phyloP scores from a whole-genome alignment of 2,797 vertebrate species.

The Sternarchorhynchus goeldii region DNA sequence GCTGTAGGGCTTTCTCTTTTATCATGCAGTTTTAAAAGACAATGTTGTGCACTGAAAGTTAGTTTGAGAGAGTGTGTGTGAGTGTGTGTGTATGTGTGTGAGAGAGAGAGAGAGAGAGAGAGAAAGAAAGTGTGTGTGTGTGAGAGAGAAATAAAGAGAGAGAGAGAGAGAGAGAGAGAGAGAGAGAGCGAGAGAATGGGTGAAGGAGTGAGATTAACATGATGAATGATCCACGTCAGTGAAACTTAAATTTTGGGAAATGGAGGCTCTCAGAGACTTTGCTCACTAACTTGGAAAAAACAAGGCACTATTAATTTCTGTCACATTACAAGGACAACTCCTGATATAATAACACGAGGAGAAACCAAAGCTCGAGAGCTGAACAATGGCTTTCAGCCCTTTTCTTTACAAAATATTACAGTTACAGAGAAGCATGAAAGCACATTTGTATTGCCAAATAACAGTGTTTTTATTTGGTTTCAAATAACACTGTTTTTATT shows the following conservation, averaged over 20 bases:
- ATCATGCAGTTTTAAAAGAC: not conserved
- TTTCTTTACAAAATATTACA: constrained; percentile 12
- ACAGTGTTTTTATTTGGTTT: not conserved
- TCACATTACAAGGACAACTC: constrained; percentile 6
- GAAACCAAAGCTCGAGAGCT: constrained; percentile 22
- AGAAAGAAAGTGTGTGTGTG: not conserved
- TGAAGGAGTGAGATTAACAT: not conserved
- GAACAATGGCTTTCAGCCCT: constrained; percentile 30
- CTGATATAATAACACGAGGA: constrained; percentile 11
- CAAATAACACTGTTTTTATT: not conserved
- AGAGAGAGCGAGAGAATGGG: not conserved
- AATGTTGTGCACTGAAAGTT: not conserved
- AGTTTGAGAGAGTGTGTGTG: not conserved
- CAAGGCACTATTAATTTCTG: constrained; percentile 20
- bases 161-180: not conserved
- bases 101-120: not conserved
- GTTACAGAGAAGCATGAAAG: not conserved
- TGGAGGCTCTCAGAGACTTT: constrained; percentile 18
- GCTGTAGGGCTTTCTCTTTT: not conserved
- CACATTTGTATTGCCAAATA: not conserved
- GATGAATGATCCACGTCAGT: constrained; percentile 15
- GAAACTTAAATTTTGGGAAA: constrained; percentile 9
- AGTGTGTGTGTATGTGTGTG: no score
- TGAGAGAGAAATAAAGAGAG: not conserved
- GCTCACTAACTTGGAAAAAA: constrained; percentile 19